Conservation (phyloP, 2,113 vertebrate species). For the Petroica traversi region DNA sequence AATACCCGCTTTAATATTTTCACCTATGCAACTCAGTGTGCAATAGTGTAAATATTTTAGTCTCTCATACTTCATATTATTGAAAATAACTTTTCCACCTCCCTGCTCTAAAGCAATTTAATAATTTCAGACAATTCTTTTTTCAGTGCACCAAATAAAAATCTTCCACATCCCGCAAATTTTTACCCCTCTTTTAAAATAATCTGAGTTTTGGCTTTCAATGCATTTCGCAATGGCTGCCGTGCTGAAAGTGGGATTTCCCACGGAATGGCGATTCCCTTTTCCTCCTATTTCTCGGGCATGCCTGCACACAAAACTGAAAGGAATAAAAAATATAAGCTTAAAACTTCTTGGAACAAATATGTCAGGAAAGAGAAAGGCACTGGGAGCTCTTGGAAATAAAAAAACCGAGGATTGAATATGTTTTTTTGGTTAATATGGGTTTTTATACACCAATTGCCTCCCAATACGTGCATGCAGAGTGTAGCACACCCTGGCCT, state of each 20-base stretch:
- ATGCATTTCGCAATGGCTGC: not conserved
- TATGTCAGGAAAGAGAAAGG: not conserved
- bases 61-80: not conserved
- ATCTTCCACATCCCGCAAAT: not conserved
- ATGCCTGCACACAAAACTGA: not conserved
- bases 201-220: not conserved
- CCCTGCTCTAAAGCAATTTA: not conserved
- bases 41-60: not conserved
- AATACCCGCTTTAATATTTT: not conserved
- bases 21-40: not conserved
- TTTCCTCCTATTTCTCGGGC: not conserved
- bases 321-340: not conserved
- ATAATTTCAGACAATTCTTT: not conserved
- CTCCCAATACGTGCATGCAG: accelerated
- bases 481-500: not conserved
- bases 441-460: not conserved
- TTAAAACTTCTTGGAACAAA: not conserved
- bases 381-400: not conserved
- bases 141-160: not conserved
- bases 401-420: not conserved
- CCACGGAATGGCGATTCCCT: not conserved
- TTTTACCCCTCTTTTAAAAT: not conserved
- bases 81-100: not conserved
- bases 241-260: not conserved
- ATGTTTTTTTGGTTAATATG: not conserved